Conservation (phyloP, 2,113 vertebrate species). For the Aix galericulata region DNA sequence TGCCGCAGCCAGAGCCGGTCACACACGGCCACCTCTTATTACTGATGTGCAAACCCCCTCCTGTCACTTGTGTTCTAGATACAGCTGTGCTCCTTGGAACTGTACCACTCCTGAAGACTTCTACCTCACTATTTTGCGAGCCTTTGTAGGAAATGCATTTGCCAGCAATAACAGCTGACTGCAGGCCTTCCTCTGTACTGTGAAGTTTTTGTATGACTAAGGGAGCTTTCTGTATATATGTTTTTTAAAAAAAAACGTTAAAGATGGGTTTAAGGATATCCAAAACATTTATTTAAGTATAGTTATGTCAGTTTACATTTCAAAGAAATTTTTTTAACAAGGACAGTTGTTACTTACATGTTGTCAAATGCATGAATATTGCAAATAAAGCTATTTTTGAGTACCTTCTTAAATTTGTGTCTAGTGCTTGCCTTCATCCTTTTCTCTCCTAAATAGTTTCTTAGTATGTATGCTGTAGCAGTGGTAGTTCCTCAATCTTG, state of each 20-base stretch:
- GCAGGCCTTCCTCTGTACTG: neutral
- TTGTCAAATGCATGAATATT: neutral
- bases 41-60: neutral
- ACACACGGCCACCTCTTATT: too few relatives aligned
- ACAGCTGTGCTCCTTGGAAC: neutral
- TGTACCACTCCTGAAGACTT: accelerated
- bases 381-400: neutral
- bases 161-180: neutral
- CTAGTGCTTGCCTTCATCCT: neutral
- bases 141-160: accelerated
- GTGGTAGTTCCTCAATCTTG: neutral
- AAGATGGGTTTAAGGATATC: neutral
- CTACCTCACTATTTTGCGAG: conserved; percentile 56
- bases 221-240: neutral
- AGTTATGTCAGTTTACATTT: neutral
- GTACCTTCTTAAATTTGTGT: neutral
- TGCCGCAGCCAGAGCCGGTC: neutral
- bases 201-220: neutral
- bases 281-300: neutral
- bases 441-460: too few relatives aligned
- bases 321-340: neutral
- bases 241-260: neutral
- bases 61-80: neutral
- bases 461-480: too few relatives aligned
- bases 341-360: neutral